Base-by-base conservation (phyloP, 1,140 invertebrate species). In the fruit fly (Drosophila melanogaster) region DNA sequence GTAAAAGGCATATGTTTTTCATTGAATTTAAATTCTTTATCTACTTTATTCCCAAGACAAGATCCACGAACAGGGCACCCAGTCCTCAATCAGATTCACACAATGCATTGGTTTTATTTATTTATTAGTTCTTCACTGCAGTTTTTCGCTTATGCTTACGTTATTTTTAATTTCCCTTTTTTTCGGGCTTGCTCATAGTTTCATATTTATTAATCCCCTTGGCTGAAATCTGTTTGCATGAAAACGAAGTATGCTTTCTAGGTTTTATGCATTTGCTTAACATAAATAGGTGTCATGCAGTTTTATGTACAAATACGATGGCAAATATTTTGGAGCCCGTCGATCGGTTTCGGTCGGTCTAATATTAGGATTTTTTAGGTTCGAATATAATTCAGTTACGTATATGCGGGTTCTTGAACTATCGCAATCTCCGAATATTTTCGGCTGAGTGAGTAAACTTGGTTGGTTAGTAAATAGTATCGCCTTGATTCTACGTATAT, bases 371-470 rank as follows among this genome's bases (percentile, higher is more conserved):
- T 58, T 43, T 38, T 74, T 75, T 67, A 78, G 56, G 44, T 79
- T 89, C 62, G 83, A 87, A 87, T 87, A 86, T 89, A 77, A 83
- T 89, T 83, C 79, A 80, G 59, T 89, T 89, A 89, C 79, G 84
- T 89, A 89, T 89, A 77, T 89, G 69, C 67, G 59, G 81, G 65
- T 57, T 76, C 62, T 54, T 60, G 41, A 43, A 61, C 43, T 66
- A 64, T 75, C 69, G 56, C 61, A 61, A 55, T n/a, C 37, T 50
- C 69, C 61, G 44, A 55, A 44, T 51, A 43, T 54, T 47, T 76
- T 38, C 46, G 53, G 78, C 47, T 77, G 55, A 55, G 66, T 67
- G 35, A 77, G 51, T 77, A 72, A 81, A 57, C 75, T 80, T 65
- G 37, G 44, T 50, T 61, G 60, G 70, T 79, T 73, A 73, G 65